These are phyloP conservation scores for Hypotaenidia philippensis DNA, from an alignment of 2,797 vertebrate species.

Conservation along the genomic window DNA sequence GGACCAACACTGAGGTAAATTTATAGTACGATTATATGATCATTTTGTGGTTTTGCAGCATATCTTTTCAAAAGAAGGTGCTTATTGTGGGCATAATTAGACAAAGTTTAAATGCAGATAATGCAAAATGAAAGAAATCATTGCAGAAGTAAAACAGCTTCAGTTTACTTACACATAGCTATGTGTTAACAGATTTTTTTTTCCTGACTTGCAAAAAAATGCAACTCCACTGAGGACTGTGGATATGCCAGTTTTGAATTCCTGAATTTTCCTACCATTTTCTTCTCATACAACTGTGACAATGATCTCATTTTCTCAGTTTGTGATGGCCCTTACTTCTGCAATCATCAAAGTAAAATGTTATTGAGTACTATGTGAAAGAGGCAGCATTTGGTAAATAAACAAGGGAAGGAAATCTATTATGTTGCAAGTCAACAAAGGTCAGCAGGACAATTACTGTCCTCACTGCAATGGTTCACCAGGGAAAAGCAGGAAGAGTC, in stretches of 20 bases:
- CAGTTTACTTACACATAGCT: not conserved
- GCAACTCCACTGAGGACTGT: not conserved
- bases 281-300: not conserved
- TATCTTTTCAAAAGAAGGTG: not conserved
- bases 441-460: not conserved
- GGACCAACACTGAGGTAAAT: not conserved
- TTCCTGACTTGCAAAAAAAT: not conserved
- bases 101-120: not conserved
- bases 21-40: not conserved
- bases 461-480: not conserved
- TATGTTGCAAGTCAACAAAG: not conserved
- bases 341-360: not conserved
- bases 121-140: not conserved
- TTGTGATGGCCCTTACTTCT: not conserved
- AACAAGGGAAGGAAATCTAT: not conserved
- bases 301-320: not conserved
- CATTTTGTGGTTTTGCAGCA: not conserved
- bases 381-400: not conserved
- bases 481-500: not conserved
- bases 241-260: not conserved
- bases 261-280: not conserved
- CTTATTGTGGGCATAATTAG: not conserved
- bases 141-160: not conserved
- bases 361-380: not conserved
- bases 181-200: not conserved